Conservation (phyloP, 2,888 invertebrate genomes). For the Amblyjoppa fuscipennis region DNA sequence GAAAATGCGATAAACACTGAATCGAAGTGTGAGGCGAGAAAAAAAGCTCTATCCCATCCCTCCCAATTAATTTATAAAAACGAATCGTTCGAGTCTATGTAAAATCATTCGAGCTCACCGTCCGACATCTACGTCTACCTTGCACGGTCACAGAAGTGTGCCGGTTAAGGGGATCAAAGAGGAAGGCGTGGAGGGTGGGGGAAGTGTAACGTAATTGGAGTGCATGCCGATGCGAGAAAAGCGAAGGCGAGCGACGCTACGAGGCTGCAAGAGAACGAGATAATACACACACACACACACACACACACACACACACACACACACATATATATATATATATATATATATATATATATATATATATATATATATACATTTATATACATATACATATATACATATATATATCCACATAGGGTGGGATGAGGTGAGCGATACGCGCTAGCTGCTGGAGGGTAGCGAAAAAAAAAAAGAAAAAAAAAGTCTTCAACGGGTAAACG, state of each 20-base stretch:
- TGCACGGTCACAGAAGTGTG: constrained; percentile 9
- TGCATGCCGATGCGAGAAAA: constrained; percentile 61
- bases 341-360: constrained; percentile 21
- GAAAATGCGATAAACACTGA: constrained; percentile 1
- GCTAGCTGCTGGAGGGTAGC: constrained; percentile 41
- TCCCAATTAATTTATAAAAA: constrained; percentile 25
- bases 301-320: no score
- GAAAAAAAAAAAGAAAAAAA: constrained; percentile 31
- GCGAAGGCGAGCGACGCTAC: constrained; percentile 22
- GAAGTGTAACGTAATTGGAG: constrained; percentile 64
- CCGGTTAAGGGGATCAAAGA: constrained; percentile 10
- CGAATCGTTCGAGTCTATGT: constrained; percentile 37
- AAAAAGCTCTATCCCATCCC: background rate
- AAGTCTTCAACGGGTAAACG: constrained; percentile 67
- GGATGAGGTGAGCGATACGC: constrained; percentile 52
- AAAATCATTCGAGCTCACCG: constrained; percentile 7
- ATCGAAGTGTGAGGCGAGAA: background rate
- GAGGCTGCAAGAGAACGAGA: constrained; percentile 52
- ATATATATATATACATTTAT: background rate
- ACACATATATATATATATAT: no score
- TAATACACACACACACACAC: no score
- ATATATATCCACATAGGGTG: background rate
- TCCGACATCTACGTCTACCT: constrained; percentile 10
- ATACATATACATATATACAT: background rate
- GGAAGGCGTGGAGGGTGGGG: constrained; percentile 1